Conservation (phyloP, 35 echinoderm and acorn worm species). For the Diadema setosum region DNA sequence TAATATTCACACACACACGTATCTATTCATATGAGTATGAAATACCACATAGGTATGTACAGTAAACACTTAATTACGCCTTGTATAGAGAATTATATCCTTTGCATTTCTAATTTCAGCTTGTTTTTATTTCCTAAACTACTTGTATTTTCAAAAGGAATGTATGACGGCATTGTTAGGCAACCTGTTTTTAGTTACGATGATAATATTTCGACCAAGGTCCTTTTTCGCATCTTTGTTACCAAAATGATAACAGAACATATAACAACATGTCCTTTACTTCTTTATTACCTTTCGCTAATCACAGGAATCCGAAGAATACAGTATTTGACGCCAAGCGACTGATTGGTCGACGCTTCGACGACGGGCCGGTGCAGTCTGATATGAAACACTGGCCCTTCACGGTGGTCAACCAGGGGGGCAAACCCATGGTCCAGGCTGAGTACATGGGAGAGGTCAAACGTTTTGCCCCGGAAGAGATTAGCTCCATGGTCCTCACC, state of each 20-base stretch:
- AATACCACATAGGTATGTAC: too few species aligned
- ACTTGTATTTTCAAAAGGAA: too few species aligned
- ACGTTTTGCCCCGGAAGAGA: slow-evolving; percentile 82
- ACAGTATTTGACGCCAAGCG: slow-evolving; percentile 97
- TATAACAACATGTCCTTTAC: too few species aligned
- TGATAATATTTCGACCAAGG: not conserved
- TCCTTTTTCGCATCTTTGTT: not conserved
- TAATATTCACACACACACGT: too few species aligned
- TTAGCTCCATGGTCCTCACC: slow-evolving; percentile 75
- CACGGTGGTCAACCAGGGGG: slow-evolving; percentile 40
- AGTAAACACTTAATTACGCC: too few species aligned
- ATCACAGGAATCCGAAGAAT: slow-evolving; percentile 69
- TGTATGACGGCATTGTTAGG: too few species aligned
- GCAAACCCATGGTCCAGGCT: slow-evolving; percentile 70
- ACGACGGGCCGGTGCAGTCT: slow-evolving; percentile 63
- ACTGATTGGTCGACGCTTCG: slow-evolving; percentile 62
- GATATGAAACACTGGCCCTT: slow-evolving; percentile 96
- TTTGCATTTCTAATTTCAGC: too few species aligned
- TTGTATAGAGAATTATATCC: too few species aligned
- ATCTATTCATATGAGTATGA: too few species aligned
- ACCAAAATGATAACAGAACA: not conserved
- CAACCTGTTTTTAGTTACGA: too few species aligned
- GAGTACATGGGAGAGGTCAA: slow-evolving; percentile 84
- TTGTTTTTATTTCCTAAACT: too few species aligned
- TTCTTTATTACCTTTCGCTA: not conserved